These are phyloP conservation scores for Rhagoletis pomonella DNA, from an alignment of 1,140 invertebrate species.

Conservation along the genomic window DNA sequence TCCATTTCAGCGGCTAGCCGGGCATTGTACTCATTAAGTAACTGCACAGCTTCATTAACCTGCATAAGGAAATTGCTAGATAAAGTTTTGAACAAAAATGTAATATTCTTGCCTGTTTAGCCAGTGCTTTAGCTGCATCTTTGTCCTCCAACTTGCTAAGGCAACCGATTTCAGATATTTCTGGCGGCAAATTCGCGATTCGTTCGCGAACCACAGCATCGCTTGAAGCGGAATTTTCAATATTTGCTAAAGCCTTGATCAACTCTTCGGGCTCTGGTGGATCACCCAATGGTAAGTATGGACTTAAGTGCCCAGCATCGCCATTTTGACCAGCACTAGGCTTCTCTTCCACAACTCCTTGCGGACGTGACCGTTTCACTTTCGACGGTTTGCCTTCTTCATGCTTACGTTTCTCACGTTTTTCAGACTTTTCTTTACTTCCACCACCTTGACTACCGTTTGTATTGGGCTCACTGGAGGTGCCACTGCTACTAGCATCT, in stretches of 20 bases:
- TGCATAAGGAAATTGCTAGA: conserved; percentile 67
- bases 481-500: conserved; percentile 59
- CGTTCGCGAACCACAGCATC: conserved; percentile 94
- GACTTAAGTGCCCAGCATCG: conserved; percentile 77
- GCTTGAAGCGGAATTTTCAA: conserved; percentile 95
- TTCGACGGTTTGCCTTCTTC: conserved; percentile 61
- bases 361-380: conserved; percentile 50
- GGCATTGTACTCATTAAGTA: conserved; percentile 92
- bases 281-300: conserved; percentile 85
- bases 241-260: conserved; percentile 87
- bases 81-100: background rate
- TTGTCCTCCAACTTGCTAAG: conserved; percentile 87
- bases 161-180: conserved; percentile 93
- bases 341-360: conserved; percentile 15
- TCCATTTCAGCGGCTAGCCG: conserved; percentile 91
- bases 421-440: conserved; percentile 63
- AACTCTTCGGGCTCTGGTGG: conserved; percentile 93
- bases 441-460: conserved; percentile 61
- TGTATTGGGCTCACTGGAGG: conserved; percentile 58
- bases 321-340: conserved; percentile 67
- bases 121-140: conserved; percentile 69
- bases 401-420: conserved; percentile 65
- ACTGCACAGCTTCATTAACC: conserved; percentile 89
- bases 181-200: conserved; percentile 93
- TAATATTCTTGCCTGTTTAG: conserved; percentile 64